Evolutionary conservation across 2,888 invertebrate species (phyloP), one percentile per base, ranked within the genome.

Genomic region (Hofmannophila pseudospretella): DNA sequence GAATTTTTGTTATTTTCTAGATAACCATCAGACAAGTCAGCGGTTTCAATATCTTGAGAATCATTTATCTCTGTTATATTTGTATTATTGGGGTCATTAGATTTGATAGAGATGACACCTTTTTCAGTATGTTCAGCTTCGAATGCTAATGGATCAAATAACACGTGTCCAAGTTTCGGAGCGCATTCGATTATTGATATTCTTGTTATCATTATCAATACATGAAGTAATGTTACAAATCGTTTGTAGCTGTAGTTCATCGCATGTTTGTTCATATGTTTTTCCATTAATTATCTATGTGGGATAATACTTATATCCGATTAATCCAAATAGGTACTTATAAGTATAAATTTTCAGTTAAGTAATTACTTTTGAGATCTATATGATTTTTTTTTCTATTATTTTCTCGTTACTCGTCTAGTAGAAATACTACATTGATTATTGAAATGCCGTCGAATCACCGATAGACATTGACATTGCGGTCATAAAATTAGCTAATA

Each of bases 151-250:
- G 64, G 63, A 39, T 73, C 67, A 32, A 55, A 54, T 10, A 61
- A 30, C 16, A 54, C 31, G 36, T 58, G 48, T 1, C 62, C 61
- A 22, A 75, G 49, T 46, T 67, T 73, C 1, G 77, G 72, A 27
- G 65, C 65, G 40, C 70, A 56, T 34, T 53, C 42, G 11, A 56
- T 42, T 8, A 39, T 36, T 9, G 55, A 30, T 2, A 51, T 41
- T 43, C 52, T 39, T 11, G 44, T 41, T 27, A 59, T 32, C 29
- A 58, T 27, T 20, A 56, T 45, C 26, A 28, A 49, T 30, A 51
- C 41, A 69, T 68, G 60, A 16, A 65, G 62, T 27, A 16, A 7
- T 41, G 43, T 14, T 32, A 7, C 5, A 7, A 31, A 8, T 34
- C 10, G 20, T 34, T 25, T 25, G 10, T 25, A 8, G 2, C 1